Conservation (phyloP, 2,113 vertebrate species). For the Dasyurus viverrinus region DNA sequence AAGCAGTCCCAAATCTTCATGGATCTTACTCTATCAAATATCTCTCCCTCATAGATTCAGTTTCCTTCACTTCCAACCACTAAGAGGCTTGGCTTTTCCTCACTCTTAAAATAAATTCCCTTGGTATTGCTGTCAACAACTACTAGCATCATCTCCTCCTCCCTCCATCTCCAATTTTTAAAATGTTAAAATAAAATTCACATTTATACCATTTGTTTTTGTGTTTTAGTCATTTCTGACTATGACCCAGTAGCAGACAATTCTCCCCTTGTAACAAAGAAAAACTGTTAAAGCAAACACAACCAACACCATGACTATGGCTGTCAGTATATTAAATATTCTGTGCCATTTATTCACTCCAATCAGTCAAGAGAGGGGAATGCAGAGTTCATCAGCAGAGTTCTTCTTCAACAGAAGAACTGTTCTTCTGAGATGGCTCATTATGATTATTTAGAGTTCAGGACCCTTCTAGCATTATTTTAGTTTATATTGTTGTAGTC, state of each 20-base stretch:
- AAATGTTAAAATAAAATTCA: not conserved
- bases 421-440: not conserved
- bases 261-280: not conserved
- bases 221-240: not conserved
- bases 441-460: not conserved
- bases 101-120: not conserved
- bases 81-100: not conserved
- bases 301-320: not conserved
- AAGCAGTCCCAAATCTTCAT: not conserved
- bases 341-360: not conserved
- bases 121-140: not conserved
- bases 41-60: not conserved
- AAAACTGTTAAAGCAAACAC: not conserved
- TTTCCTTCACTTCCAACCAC: not conserved
- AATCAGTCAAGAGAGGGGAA: not conserved
- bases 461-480: not conserved
- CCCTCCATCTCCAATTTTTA: not conserved
- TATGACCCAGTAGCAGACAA: not conserved
- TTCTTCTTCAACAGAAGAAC: too few species aligned
- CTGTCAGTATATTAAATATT: not conserved
- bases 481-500: not conserved
- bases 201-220: not conserved
- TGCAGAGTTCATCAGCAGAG: not conserved
- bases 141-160: not conserved
- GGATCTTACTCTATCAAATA: not conserved